These are phyloP conservation scores for Xestia sexstrigata DNA, from an alignment of 2,888 invertebrate species.

Conservation along the genomic window DNA sequence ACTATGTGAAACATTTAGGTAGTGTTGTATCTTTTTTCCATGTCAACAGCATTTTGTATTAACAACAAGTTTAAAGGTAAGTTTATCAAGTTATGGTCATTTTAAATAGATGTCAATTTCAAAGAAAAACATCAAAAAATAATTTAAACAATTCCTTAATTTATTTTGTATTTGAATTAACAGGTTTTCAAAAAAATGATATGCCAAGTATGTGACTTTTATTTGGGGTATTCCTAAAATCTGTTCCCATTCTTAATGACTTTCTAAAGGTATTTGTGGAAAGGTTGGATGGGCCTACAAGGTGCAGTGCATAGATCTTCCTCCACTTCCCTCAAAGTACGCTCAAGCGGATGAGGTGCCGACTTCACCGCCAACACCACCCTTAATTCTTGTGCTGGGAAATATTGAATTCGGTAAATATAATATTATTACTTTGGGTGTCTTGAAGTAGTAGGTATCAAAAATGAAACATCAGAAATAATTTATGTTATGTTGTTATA, in stretches of 20 bases:
- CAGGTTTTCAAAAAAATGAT: neutral
- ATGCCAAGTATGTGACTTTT: neutral
- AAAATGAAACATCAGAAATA: too few species aligned
- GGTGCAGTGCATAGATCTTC: too few species aligned
- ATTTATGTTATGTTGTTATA: too few species aligned
- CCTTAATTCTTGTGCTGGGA: too few species aligned
- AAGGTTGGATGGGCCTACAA: neutral
- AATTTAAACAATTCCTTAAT: neutral
- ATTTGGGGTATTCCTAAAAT: neutral
- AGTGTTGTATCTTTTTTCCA: neutral
- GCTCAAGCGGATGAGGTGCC: too few species aligned
- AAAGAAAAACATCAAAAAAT: neutral
- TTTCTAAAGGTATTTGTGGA: neutral
- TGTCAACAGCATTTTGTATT: neutral
- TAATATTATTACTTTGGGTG: too few species aligned
- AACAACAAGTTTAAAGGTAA: neutral
- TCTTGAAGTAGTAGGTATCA: too few species aligned
- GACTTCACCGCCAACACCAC: too few species aligned
- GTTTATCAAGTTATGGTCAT: neutral
- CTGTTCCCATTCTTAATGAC: neutral
- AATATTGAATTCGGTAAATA: too few species aligned
- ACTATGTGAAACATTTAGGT: too few species aligned
- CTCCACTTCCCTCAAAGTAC: too few species aligned
- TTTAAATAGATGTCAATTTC: neutral
- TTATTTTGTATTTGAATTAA: neutral